Evolutionary conservation across 2,888 invertebrate genomes (phyloP).

Genomic region (Agrochola macilenta): DNA sequence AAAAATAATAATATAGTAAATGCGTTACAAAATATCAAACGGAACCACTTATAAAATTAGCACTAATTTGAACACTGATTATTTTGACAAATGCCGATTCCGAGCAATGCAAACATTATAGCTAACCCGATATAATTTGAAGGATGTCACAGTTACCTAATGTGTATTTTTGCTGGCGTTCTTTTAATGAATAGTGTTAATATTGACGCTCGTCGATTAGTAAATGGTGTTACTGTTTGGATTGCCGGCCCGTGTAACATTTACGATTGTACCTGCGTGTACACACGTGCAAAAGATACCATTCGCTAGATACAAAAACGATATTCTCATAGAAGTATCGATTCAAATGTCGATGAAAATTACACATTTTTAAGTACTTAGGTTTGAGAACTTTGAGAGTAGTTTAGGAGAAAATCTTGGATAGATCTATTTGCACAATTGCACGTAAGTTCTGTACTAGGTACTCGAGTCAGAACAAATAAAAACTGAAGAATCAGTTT

Average conservation of each 20-base stretch:
- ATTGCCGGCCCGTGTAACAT: constrained; percentile 29
- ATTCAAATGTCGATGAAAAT: not conserved
- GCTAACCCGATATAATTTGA: not conserved
- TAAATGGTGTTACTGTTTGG: constrained; percentile 52
- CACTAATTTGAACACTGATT: not conserved
- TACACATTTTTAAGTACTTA: not conserved
- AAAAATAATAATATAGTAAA: no score
- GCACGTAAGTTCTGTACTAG: not conserved
- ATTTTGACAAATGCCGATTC: not conserved
- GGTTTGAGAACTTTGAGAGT: not conserved
- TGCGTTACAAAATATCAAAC: not conserved
- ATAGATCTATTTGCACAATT: not conserved
- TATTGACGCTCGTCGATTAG: constrained; percentile 56
- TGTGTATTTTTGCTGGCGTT: constrained; percentile 35
- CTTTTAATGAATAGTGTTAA: constrained; percentile 42
- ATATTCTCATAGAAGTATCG: not conserved
- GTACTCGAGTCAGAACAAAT: not conserved
- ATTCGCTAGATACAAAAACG: not conserved
- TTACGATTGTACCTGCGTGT: constrained; percentile 11
- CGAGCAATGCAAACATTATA: not conserved
- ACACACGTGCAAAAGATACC: not conserved
- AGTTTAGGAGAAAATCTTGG: no score
- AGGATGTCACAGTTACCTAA: constrained; percentile 37
- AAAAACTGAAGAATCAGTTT: not conserved
- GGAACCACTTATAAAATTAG: not conserved